phyloP scores from a whole-genome alignment of 1,140 invertebrate species.

The Brachionus koreanus region DNA sequence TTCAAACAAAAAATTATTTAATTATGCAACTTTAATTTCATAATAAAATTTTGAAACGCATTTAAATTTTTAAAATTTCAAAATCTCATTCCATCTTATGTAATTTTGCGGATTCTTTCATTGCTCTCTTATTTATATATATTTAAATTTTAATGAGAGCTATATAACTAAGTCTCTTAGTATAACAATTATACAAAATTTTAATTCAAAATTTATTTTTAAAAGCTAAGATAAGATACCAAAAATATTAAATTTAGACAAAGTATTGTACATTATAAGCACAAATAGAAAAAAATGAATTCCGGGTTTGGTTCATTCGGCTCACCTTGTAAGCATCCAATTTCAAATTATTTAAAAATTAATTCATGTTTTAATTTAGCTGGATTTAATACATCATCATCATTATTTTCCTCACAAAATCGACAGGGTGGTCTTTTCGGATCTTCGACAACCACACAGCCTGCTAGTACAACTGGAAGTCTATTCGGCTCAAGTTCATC shows the following conservation, averaged over 20 bases:
- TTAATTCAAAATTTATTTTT: neutral
- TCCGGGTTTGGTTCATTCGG: neutral
- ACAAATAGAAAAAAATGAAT: neutral
- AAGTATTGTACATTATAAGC: neutral
- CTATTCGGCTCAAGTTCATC: conserved; percentile 44
- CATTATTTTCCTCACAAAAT: conserved; percentile 8
- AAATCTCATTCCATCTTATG: neutral
- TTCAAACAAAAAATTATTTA: neutral
- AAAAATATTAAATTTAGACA: neutral
- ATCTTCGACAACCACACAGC: conserved; percentile 22
- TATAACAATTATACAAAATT: neutral
- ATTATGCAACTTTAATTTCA: neutral
- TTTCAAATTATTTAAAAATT: neutral
- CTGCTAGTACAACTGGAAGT: conserved; percentile 37
- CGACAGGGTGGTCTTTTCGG: conserved; percentile 25
- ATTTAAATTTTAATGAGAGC: neutral
- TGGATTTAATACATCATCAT: conserved; percentile 6
- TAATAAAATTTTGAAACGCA: neutral
- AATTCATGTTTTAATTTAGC: neutral
- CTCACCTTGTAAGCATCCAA: neutral
- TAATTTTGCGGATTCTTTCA: neutral
- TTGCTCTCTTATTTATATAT: neutral
- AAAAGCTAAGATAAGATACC: neutral
- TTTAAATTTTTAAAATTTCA: neutral
- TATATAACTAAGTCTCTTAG: neutral